Percentiles rank a stretch among this genome's conserved stretches.
These are phyloP conservation scores for Gymnoscopelus braueri DNA, from an alignment of 2,797 vertebrate species.

Conservation along the genomic window DNA sequence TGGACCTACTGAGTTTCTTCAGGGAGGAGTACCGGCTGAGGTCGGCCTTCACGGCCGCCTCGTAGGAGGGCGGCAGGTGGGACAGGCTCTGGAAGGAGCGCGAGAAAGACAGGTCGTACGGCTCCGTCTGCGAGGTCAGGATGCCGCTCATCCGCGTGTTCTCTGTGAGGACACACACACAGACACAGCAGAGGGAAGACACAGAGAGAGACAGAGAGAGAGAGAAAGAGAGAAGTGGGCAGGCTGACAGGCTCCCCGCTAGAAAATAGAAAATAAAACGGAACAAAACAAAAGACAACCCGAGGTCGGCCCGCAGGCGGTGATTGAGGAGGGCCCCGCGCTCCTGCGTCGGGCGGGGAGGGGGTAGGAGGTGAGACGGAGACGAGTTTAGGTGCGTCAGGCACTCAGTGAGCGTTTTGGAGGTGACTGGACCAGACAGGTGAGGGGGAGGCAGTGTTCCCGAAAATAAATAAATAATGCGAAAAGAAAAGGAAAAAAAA, in stretches of 20 bases:
- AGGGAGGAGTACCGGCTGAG: constrained; percentile 97
- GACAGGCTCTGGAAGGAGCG: constrained; percentile 99
- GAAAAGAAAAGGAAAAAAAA: not conserved
- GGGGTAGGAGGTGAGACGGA: constrained; percentile 26
- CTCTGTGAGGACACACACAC: constrained; percentile 85
- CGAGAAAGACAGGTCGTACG: constrained; percentile 97
- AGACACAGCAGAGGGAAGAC: constrained; percentile 69
- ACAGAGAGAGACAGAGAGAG: constrained; percentile 7
- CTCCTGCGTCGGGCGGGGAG: not conserved
- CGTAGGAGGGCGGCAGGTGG: constrained; percentile 96
- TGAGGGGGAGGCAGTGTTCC: constrained; percentile 49
- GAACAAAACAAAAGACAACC: too few relatives aligned
- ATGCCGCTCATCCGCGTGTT: constrained; percentile 95
- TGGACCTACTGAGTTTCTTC: constrained; percentile 97
- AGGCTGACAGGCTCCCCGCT: constrained; percentile 36
- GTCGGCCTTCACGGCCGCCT: constrained; percentile 95
- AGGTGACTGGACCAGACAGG: constrained; percentile 55
- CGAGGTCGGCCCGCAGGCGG: too few relatives aligned
- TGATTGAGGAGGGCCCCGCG: too few relatives aligned
- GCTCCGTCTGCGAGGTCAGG: constrained; percentile 98
- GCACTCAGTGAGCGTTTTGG: constrained; percentile 39
- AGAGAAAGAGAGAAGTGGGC: constrained; percentile 44
- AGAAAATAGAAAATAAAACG: not conserved
- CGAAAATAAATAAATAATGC: constrained; percentile 11
- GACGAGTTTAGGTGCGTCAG: constrained; percentile 17